Conservation (phyloP, 2,797 vertebrate species). For the Enteromius unitaeniatus region DNA sequence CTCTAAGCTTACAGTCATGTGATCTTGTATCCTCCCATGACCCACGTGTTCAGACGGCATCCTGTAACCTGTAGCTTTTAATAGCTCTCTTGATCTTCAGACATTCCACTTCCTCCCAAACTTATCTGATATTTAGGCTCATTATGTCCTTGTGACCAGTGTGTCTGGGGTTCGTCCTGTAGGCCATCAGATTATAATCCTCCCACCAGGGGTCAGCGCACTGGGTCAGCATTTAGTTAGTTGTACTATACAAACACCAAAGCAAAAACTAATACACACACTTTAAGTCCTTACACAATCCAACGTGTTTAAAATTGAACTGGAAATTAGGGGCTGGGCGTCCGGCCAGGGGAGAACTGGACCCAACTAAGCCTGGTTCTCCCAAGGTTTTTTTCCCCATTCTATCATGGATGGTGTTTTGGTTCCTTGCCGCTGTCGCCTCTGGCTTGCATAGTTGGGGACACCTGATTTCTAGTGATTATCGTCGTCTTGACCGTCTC, state of each 20-base stretch:
- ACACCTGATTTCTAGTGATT: too few species aligned
- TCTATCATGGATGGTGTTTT: too few species aligned
- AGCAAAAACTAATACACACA: too few species aligned
- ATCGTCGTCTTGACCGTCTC: too few species aligned
- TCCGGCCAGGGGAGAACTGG: too few species aligned
- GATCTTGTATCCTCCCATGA: neutral
- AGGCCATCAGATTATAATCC: constrained; percentile 47
- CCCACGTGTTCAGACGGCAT: neutral
- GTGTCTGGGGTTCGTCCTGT: constrained; percentile 35
- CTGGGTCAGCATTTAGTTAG: neutral
- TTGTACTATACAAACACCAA: neutral
- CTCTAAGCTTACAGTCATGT: neutral
- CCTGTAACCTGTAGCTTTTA: constrained; percentile 38
- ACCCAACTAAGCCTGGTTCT: too few species aligned
- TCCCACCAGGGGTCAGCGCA: constrained; percentile 60
- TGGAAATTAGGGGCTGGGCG: too few species aligned
- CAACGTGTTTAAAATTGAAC: too few species aligned
- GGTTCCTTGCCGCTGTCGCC: too few species aligned
- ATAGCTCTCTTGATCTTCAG: constrained; percentile 33
- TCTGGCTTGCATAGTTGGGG: too few species aligned
- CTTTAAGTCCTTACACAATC: too few species aligned
- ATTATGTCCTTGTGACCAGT: constrained; percentile 12
- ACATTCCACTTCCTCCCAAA: constrained; percentile 29
- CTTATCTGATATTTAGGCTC: constrained; percentile 22
- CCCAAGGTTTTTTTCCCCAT: too few species aligned